Evolutionary conservation across 2,113 vertebrate species (phyloP), one percentile per base, ranked within the genome.

Genomic region (Siniperca knerii): DNA sequence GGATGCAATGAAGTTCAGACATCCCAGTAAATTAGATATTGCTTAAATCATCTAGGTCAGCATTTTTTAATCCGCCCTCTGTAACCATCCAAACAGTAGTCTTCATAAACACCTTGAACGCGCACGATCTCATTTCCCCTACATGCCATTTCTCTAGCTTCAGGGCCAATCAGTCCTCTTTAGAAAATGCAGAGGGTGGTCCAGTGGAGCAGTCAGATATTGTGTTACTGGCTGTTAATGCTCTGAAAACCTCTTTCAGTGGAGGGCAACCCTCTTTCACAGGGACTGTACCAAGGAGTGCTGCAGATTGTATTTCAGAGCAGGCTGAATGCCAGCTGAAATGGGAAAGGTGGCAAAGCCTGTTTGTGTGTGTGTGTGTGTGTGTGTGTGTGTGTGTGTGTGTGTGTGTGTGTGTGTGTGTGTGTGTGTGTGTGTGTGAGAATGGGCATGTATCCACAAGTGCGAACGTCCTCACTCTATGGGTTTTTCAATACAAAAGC

Each of bases 211-310:
- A 60, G 77, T 81, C 82, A 75, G 86, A 87, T 93, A 92, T 94
- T 88, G 71, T 89, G 81, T 94, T 94, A 93, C 93, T 73, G 79
- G 75, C 79, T 87, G 88, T 86, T 92, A 92, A 92, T 82, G 87
- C 90, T 90, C 81, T 87, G 81, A 92, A 93, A 91, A 87, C 74
- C 84, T 92, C 87, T 73, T 91, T 92, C 89, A 93, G 83, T 87
- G 88, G 86, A 94, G 91, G 90, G 84, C 87, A 94, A 80, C 84
- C 91, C 92, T 93, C 84, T 85, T 80, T 72, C 80, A 87, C 79
- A 80, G 81, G 62, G 68, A 60, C 79, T 83, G 82, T 81, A 87
- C 71, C 79, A 87, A 58, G 89, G 89, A 87, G 87, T 82, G 83
- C 48, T 89, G 81, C 75, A 88, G 90, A 90, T 93, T 89, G 78